A percentile compares a stretch with the other conserved stretches of the same genome.
Evolutionary conservation across 2,113 vertebrate species (phyloP).

Genomic region (Sterna hirundo): DNA sequence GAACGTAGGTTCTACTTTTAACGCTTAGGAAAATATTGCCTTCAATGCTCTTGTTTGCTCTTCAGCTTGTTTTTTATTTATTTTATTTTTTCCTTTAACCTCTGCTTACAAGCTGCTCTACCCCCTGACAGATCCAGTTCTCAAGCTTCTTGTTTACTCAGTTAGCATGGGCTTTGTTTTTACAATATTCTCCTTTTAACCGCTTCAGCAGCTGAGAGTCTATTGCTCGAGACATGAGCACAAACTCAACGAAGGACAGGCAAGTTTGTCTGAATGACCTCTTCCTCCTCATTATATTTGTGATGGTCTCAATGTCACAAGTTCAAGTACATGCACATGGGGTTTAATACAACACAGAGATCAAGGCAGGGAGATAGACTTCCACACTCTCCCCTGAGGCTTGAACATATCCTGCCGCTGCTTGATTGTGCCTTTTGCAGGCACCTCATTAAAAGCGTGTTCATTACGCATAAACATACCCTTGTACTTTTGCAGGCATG

Average conservation of each 20-base stretch:
- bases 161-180: neutral
- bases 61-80: slow-evolving; percentile 16
- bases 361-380: neutral
- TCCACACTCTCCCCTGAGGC: neutral
- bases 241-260: neutral
- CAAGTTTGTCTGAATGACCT: neutral
- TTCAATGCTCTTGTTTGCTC: slow-evolving; percentile 6
- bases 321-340: slow-evolving; percentile 28
- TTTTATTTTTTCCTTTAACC: neutral
- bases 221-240: neutral
- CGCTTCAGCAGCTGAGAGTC: neutral
- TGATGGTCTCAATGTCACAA: neutral
- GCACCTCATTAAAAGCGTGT: slow-evolving; percentile 18
- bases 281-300: slow-evolving; percentile 24
- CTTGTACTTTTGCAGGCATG: neutral
- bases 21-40: slow-evolving; percentile 2
- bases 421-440: slow-evolving; percentile 14
- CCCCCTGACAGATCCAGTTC: slow-evolving; percentile 6
- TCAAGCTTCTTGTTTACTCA: slow-evolving; percentile 50
- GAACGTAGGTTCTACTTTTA: neutral
- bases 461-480: neutral
- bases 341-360: neutral
- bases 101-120: neutral
- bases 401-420: neutral
- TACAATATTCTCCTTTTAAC: neutral